Evolutionary conservation across 1,140 invertebrate genomes (phyloP), one percentile per base, ranked within the genome.

Genomic region (Penaeus japonicus): DNA sequence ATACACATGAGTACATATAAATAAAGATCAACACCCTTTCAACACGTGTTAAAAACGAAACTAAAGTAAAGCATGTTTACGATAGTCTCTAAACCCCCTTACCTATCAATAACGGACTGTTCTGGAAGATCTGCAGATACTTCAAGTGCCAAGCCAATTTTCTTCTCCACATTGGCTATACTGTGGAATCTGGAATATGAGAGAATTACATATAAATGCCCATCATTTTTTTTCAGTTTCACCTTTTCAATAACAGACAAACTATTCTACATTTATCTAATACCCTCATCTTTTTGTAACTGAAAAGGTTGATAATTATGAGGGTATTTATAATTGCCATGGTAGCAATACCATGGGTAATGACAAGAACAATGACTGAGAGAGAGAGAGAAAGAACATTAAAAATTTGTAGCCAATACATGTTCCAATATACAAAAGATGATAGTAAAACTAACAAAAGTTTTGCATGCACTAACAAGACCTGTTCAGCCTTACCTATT

Each of bases 151-250:
- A 98, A 92, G 79, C 95, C 95, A 30, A 98, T 92, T 91, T 95
- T 95, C 90, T 95, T 95, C 91, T 96, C 95, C 92, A 94, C 96
- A 91, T 96, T 95, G 91, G 96, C 95, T 57, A 95, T 92, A 80
- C 94, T 94, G 91, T 97, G 95, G 91, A 99, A 99, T 96, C 94
- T 95, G 90, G 35, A 84, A 70, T 62, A 57, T 81, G 20, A 7
- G 70, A 7, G 2, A 39, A 22, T 57, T 15, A 47, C 30, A 87
- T 84, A 91, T 47, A 65, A 39, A 70, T 89, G 27, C 35, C 79
- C 32, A 82, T 4, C 5, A 53, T 77, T n/a, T 27, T n/a, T n/a
- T 30, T 32, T 12, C 78, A 53, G 12, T 32, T 70, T 1, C 5
- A 27, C 12, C 15, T 47, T 47, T 18, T 12, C 5, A 70, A 70